Percentiles rank a stretch among this genome's conserved stretches.
Evolutionary conservation across 1,140 invertebrate genomes (phyloP).

Genomic region (Conus betulinus): DNA sequence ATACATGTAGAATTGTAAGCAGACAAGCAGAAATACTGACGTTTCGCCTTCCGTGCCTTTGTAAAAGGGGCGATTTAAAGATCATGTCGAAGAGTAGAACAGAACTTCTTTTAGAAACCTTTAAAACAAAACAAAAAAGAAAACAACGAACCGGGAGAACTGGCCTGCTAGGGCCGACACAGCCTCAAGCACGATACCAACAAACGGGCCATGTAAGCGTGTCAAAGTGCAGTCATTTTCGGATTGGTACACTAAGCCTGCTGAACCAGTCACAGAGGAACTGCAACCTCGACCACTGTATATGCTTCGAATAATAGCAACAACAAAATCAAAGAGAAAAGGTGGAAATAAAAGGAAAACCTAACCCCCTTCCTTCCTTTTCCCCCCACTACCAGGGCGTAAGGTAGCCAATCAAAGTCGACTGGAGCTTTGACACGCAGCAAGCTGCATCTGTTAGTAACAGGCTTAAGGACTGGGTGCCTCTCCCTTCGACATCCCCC

Average conservation of each 20-base stretch:
- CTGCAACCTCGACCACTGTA: background rate
- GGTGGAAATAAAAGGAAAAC: background rate
- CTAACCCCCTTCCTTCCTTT: no score
- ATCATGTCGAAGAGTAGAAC: background rate
- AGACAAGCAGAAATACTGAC: no score
- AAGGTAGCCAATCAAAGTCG: no score
- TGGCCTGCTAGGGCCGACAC: background rate
- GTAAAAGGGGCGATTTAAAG: background rate
- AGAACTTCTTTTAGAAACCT: no score
- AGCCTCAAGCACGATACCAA: background rate
- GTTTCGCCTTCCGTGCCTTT: no score
- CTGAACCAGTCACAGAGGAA: background rate
- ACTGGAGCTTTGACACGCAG: background rate
- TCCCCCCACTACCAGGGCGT: no score
- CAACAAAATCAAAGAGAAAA: no score
- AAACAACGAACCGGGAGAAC: background rate
- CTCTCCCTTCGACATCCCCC: background rate
- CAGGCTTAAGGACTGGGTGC: background rate
- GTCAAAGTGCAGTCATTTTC: background rate
- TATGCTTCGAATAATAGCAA: background rate
- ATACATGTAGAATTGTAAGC: no score
- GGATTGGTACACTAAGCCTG: background rate
- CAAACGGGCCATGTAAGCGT: background rate
- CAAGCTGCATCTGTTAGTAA: background rate
- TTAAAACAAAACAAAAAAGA: background rate